Evolutionary conservation across 1,140 invertebrate species (phyloP), one percentile per base, ranked within the genome.

Genomic region (Ctenoplectra terminalis): DNA sequence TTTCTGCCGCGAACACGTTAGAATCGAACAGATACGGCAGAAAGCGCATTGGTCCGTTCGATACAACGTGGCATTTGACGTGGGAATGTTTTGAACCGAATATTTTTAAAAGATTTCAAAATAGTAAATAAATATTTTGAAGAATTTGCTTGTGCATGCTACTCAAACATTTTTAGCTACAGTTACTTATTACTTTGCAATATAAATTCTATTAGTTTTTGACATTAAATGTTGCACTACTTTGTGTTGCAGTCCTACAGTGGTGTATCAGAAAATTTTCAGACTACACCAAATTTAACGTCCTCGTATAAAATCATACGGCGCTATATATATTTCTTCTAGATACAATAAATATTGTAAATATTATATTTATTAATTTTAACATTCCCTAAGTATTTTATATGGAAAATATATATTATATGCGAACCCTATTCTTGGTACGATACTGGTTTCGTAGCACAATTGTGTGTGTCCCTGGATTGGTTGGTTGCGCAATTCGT

Each of bases 11-110:
- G 11, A 43, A 54, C 13, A 60, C 61, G 74, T 69, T 40, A 81
- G 23, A 70, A 34, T 20, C 20, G 9, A 52, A 58, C 77, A 43
- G 69, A 17, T 23, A 71, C 34, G 26, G 52, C 9, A 40, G 40
- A 40, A 50, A 20, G 5, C 61, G 60, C 34, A 87, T 88, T 89
- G 80, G 83, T 66, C 31, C 20, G 34, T 29, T 61, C 5, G 23
- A 71, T 89, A 85, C 87, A 85, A 89, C 88, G 88, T 89, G 87
- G 87, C 87, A 88, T 79, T 79, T 66, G 54, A 81, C 61, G 58
- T 79, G 43, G 46, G 5, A 31, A 43, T 9, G 46, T 64, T 70
- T 43, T 46, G 3, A 69, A 3, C 52, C n/a, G 46, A 31, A 34
- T 60, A 58, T 43, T 23, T n/a, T 20, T 13, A 6, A 13, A 26